Base-by-base conservation (phyloP, 2,113 vertebrate genomes). In the Phodopus roborovskii region DNA sequence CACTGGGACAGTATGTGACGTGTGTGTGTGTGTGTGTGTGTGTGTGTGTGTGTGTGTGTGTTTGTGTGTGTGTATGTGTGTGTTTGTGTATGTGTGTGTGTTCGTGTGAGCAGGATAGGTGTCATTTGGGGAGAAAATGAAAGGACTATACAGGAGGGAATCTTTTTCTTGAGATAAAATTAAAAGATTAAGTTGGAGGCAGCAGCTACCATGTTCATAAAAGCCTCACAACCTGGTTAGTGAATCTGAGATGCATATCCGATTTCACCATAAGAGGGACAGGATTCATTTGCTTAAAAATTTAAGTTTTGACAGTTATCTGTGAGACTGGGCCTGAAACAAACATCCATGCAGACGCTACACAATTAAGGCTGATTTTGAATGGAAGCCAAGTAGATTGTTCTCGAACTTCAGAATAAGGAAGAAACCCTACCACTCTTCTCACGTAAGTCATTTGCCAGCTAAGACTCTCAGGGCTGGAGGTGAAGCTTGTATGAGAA, bases 251-350 rank as follows among this genome's bases (percentile, higher is more conserved):
- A 85, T 82, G 89, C 92, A 64, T 94, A 97, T 97, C 95, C 95
- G 97, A 98, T 98, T 97, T 97, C 97, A 68, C 11, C 96, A 97
- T 97, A 97, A 95, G 95, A 68, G 84, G 77, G 96, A 93, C 90
- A 94, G 97, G 92, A 92, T 20, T 96, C 73, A 86, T 92, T 87
- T 68, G 85, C 68, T 92, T 74, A 88, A 90, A 90, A 92, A 89
- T 90, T 88, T 93, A 85, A 74, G 88, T 95, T 95, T 75, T 90
- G 84, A 95, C 81, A 74, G 73, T 92, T 94, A 94, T 96, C 92
- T 96, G 30, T 1, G 86, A 94, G 86, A 82, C 73, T 42, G 56
- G 60, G 56, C 71, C 93, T 68, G 73, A 92, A 91, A 94, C 28
- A 92, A 48, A 13, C 39, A 73, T n/a, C 33, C 79, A 84, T 85